Conservation (phyloP, 2,113 vertebrate genomes). For the Myrmecobius fasciatus region DNA sequence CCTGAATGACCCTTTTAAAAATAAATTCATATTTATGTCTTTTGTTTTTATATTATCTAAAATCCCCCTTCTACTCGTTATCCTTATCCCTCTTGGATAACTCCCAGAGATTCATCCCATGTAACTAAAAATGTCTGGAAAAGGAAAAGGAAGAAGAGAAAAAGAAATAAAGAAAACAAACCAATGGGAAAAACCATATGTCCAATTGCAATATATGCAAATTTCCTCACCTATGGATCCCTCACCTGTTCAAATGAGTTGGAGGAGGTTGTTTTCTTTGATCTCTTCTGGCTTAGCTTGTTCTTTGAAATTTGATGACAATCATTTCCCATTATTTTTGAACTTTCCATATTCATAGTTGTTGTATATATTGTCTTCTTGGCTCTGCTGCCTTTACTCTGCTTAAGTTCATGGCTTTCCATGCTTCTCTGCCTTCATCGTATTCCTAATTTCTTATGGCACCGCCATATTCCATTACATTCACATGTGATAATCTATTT, state of each 20-base stretch:
- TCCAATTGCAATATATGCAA: neutral
- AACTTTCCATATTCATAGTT: neutral
- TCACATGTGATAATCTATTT: neutral
- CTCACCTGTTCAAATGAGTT: neutral
- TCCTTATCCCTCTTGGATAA: too few relatives aligned
- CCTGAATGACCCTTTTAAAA: neutral
- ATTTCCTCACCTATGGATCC: neutral
- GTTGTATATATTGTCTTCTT: neutral
- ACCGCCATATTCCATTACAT: neutral
- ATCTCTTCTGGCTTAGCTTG: neutral
- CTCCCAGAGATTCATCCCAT: neutral
- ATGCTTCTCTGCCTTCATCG: neutral
- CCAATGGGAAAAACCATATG: neutral
- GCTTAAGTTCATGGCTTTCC: neutral
- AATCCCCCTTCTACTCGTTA: neutral
- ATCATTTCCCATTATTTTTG: neutral
- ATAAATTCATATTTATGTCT: neutral
- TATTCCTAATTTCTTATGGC: neutral
- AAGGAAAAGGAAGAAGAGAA: neutral
- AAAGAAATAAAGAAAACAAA: neutral
- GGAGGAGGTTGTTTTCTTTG: neutral
- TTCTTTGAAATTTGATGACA: neutral
- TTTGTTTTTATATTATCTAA: neutral
- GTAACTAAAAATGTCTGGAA: neutral
- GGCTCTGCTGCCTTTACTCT: neutral